Percentiles rank a stretch among this genome's conserved stretches.
Evolutionary conservation across 2,888 invertebrate species (phyloP).

Genomic region (Drosophila niveifrons): DNA sequence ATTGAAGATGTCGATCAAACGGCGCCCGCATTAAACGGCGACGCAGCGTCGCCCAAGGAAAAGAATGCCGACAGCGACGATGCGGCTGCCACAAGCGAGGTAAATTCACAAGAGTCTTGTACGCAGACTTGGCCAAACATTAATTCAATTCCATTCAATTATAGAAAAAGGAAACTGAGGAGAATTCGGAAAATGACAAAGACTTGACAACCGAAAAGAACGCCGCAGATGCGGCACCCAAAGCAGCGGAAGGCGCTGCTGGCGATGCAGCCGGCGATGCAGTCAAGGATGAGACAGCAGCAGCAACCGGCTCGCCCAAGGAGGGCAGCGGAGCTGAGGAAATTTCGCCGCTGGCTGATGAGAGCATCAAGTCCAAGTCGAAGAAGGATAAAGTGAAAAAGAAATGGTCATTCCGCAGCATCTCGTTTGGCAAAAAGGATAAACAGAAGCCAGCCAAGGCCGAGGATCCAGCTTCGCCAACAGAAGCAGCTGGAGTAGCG

Average conservation of each 20-base stretch:
- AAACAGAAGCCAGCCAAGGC: conserved; percentile 93
- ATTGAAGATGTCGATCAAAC: conserved; percentile 90
- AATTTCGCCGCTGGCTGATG: conserved; percentile 79
- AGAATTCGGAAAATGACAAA: conserved; percentile 88
- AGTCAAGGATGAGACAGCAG: conserved; percentile 63
- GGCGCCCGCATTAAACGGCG: conserved; percentile 87
- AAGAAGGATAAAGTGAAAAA: conserved; percentile 92
- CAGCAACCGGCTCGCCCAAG: conserved; percentile 61
- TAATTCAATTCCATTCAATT: not conserved
- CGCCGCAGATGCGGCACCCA: conserved; percentile 76
- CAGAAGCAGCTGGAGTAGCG: conserved; percentile 42
- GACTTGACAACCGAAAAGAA: conserved; percentile 89
- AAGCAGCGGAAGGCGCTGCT: conserved; percentile 47
- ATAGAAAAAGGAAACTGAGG: conserved; percentile 88
- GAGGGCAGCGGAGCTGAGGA: conserved; percentile 76
- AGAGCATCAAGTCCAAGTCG: conserved; percentile 87
- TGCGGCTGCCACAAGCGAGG: conserved; percentile 52
- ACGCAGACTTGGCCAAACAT: not conserved
- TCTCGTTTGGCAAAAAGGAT: conserved; percentile 95
- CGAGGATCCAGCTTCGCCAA: conserved; percentile 85
- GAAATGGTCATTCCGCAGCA: conserved; percentile 95
- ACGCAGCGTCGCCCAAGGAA: conserved; percentile 88
- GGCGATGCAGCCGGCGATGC: conserved; percentile 70
- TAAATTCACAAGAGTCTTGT: conserved; percentile 19
- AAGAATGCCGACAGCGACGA: conserved; percentile 87